Conservation (phyloP, 2,888 invertebrate species). For the Hypercompe scribonia region DNA sequence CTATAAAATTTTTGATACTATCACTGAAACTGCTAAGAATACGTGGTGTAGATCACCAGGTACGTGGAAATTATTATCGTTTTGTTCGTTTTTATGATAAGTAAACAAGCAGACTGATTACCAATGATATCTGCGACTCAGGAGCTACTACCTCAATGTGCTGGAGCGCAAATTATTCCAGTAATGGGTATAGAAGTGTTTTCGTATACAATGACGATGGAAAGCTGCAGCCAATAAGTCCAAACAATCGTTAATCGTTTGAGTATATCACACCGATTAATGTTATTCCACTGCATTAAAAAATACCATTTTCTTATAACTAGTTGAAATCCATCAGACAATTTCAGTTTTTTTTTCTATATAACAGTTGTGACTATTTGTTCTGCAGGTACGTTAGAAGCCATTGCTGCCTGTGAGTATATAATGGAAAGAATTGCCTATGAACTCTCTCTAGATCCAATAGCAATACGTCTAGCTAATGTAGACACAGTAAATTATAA, state of each 20-base stretch:
- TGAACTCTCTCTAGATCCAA: conserved; percentile 83
- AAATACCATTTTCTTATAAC: not conserved
- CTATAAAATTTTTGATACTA: conserved; percentile 55
- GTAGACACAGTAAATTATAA: conserved; percentile 60
- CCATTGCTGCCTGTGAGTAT: conserved; percentile 35
- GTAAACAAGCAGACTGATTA: not conserved
- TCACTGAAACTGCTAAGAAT: conserved; percentile 71
- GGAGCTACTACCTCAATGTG: too few relatives aligned
- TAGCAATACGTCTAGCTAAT: conserved; percentile 85
- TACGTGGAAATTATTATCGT: conserved; percentile 31
- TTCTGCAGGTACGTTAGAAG: conserved; percentile 82
- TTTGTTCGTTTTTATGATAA: too few relatives aligned
- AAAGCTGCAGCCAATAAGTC: too few relatives aligned
- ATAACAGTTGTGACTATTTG: not conserved
- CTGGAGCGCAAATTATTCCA: too few relatives aligned
- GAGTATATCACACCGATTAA: not conserved
- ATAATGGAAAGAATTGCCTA: conserved; percentile 88
- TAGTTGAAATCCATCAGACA: not conserved
- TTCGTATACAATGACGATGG: not conserved
- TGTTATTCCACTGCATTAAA: not conserved
- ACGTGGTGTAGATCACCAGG: conserved; percentile 70
- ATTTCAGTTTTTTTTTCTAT: not conserved
- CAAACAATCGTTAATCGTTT: not conserved
- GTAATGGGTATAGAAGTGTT: not conserved
- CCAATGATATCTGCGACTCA: too few relatives aligned